Evolutionary conservation across 1,140 invertebrate genomes (phyloP).

Genomic region (Drosophila tropicalis): DNA sequence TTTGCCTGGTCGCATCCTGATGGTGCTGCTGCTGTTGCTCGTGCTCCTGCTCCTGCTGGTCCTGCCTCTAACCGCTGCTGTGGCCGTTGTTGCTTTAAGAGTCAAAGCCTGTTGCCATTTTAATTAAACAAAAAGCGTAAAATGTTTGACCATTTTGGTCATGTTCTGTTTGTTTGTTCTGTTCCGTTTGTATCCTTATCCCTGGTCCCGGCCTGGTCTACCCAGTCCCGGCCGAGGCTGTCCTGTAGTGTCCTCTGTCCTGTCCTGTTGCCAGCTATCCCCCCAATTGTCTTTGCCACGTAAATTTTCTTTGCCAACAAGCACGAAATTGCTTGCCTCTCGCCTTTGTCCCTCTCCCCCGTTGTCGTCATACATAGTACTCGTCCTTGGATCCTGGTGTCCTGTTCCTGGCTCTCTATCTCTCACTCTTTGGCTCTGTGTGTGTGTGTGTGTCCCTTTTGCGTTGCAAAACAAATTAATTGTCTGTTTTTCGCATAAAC

Average conservation of each 20-base stretch:
- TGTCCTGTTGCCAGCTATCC: constrained; percentile 36
- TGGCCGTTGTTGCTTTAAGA: constrained; percentile 21
- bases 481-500: constrained; percentile 74
- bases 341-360: neutral
- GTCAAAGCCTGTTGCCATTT: constrained; percentile 69
- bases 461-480: constrained; percentile 76
- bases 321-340: constrained; percentile 73
- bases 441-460: constrained; percentile 34
- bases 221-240: neutral
- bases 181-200: neutral
- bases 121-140: constrained; percentile 80
- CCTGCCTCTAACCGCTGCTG: constrained; percentile 12
- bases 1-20: neutral
- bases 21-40: constrained; percentile 3
- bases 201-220: neutral
- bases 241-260: neutral
- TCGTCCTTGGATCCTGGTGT: constrained; percentile 39
- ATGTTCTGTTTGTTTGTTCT: constrained; percentile 7
- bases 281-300: constrained; percentile 73
- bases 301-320: constrained; percentile 80
- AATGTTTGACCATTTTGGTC: constrained; percentile 70
- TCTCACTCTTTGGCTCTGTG: neutral
- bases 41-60: constrained; percentile 6
- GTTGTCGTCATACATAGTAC: constrained; percentile 13
- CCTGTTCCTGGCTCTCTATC: neutral